Base-by-base conservation (phyloP, 2,888 invertebrate genomes). In the Halictus quadricinctus region DNA sequence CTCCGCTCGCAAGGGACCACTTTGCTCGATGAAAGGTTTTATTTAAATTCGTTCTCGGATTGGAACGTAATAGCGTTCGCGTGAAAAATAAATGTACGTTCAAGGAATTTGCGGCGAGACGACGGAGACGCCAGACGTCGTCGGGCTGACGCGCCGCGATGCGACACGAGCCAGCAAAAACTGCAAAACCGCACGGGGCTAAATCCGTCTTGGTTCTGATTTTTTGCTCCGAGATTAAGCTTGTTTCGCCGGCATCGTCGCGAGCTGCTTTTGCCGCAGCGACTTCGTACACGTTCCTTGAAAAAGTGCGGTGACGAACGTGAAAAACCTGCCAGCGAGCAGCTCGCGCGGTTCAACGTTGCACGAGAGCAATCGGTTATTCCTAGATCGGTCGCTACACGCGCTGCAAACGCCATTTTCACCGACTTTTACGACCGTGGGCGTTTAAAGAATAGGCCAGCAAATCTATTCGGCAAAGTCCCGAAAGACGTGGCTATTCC, bases 1-100 rank as follows among this genome's bases (percentile, higher is more conserved):
- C 29, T 29, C 10, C 64, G 21, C 21, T 50, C 7, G 21, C 48
- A 18, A 36, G 15, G 25, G 50, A 60, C 60, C 60, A 54, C 81
- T 73, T 48, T 29, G 73, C 18, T 3, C 48, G 58, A 73, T 76
- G 66, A 83, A 73, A 77, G 46, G 72, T 79, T 74, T 79, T 74
- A 74, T 77, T 79, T 50, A 74, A 82, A 82, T 82, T 75, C 60
- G 60, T 82, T 36, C 78, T 13, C 73, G 29, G 41, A 54, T 50
- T 50, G 36, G 41, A 48, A 43, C 66, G 25, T 48, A 72, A 58
- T 41, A 25, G 50, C 15, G 54, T 5, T 60, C 25, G 72, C 43
- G 72, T 50, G 73, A 74, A 43, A 66, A 73, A 48, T 36, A 66
- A 60, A 74, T 74, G 41, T 25, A 41, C 29, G 66, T 25, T 29